phyloP scores from a whole-genome alignment of 2,797 vertebrate species.

The Danio tinwini region DNA sequence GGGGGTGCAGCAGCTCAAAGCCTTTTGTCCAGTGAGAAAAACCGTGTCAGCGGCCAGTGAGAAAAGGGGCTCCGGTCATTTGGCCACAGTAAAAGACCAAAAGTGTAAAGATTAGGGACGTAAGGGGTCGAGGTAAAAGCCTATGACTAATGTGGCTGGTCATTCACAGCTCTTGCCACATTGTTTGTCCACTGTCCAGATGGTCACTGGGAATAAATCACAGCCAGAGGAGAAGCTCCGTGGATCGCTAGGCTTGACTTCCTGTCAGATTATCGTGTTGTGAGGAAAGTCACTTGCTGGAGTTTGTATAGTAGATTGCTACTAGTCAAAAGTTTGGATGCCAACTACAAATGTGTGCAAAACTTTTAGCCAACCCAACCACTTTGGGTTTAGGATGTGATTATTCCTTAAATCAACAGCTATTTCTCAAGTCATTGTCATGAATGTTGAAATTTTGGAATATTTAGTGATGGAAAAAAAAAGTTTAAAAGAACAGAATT shows the following conservation, averaged over 20 bases:
- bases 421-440: no score
- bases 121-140: slow-evolving; percentile 76
- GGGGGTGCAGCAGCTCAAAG: slow-evolving; percentile 65
- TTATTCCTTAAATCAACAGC: no score
- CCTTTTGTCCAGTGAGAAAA: slow-evolving; percentile 81
- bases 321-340: no score
- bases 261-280: slow-evolving; percentile 55
- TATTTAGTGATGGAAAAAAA: not conserved
- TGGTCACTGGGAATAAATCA: slow-evolving; percentile 84
- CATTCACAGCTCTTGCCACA: slow-evolving; percentile 66
- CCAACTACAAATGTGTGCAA: no score
- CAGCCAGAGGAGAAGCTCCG: slow-evolving; percentile 66
- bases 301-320: no score
- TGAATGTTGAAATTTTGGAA: no score
- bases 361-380: no score
- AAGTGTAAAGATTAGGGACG: slow-evolving; percentile 74
- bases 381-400: no score
- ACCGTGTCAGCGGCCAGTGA: slow-evolving; percentile 74
- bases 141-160: slow-evolving; percentile 84
- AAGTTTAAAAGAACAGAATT: not conserved
- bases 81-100: slow-evolving; percentile 69
- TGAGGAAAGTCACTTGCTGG: slow-evolving; percentile 33
- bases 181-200: slow-evolving; percentile 86
- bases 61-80: slow-evolving; percentile 71
- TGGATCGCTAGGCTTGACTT: slow-evolving; percentile 71